Percentiles rank a stretch among this genome's conserved stretches.
Conservation (phyloP, 2,113 vertebrate genomes). For the Stigmatopora argus region DNA sequence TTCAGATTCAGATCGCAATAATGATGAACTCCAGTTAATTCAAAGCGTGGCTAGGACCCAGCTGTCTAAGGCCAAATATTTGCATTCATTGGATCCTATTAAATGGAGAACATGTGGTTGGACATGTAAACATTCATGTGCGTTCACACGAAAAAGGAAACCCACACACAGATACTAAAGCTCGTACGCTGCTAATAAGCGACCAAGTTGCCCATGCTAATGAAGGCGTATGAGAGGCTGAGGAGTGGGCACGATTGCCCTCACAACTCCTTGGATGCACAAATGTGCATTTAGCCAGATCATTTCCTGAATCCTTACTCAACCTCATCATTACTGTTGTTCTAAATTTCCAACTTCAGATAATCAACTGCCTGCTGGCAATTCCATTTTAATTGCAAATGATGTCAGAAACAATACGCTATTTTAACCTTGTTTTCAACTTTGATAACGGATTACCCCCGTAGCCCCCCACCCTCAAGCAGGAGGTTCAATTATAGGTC, state of each 20-base stretch:
- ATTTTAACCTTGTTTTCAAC: constrained; percentile 1
- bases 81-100: constrained; percentile 8
- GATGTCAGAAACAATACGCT: background rate
- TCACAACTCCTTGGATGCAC: background rate
- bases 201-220: constrained; percentile 30
- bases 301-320: constrained; percentile 5
- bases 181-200: constrained; percentile 33
- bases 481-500: background rate
- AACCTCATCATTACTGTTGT: constrained; percentile 6
- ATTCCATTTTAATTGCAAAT: constrained; percentile 8
- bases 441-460: too few relatives aligned
- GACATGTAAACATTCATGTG: background rate
- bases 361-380: constrained; percentile 4
- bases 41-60: constrained; percentile 17
- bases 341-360: constrained; percentile 15
- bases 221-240: constrained; percentile 18
- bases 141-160: background rate
- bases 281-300: constrained; percentile 5
- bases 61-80: constrained; percentile 1
- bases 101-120: background rate
- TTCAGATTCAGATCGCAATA: constrained; percentile 25
- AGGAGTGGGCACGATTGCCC: constrained; percentile 7
- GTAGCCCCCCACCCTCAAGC: background rate
- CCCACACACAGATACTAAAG: background rate
- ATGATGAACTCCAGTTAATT: constrained; percentile 37